A percentile compares a stretch with the other conserved stretches of the same genome.
Evolutionary conservation across 2,888 invertebrate genomes (phyloP).

Genomic region (Habrosyne pyritoides): DNA sequence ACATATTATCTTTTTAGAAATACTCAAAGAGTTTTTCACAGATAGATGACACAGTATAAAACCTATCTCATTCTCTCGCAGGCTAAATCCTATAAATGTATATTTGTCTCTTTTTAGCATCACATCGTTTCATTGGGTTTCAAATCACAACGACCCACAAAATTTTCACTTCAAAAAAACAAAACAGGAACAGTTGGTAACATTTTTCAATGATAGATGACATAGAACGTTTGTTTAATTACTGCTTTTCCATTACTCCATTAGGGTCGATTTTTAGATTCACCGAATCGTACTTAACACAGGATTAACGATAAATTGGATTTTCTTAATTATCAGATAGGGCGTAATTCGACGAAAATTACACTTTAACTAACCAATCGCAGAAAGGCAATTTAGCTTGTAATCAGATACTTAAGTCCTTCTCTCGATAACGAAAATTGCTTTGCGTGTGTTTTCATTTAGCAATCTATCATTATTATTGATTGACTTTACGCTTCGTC

Average conservation of each 20-base stretch:
- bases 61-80: too few relatives aligned
- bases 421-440: neutral
- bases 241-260: neutral
- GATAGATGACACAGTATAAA: too few relatives aligned
- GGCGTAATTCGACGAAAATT: neutral
- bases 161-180: too few relatives aligned
- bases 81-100: too few relatives aligned
- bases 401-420: conserved; percentile 6
- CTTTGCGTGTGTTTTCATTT: neutral
- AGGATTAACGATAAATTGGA: neutral
- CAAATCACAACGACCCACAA: too few relatives aligned
- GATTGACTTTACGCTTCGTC: neutral
- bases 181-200: too few relatives aligned
- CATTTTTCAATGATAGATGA: too few relatives aligned
- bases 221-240: neutral
- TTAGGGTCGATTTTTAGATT: neutral
- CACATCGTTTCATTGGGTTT: too few relatives aligned
- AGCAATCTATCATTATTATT: neutral
- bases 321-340: conserved; percentile 1
- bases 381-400: conserved; percentile 8
- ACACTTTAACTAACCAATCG: neutral
- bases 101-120: too few relatives aligned
- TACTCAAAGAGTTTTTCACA: too few relatives aligned
- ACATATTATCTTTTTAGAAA: too few relatives aligned
- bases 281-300: neutral